Percentiles rank a stretch among this genome's conserved stretches.
Evolutionary conservation across 2,888 invertebrate species (phyloP).

Genomic region (Taphrorychus bicolor): DNA sequence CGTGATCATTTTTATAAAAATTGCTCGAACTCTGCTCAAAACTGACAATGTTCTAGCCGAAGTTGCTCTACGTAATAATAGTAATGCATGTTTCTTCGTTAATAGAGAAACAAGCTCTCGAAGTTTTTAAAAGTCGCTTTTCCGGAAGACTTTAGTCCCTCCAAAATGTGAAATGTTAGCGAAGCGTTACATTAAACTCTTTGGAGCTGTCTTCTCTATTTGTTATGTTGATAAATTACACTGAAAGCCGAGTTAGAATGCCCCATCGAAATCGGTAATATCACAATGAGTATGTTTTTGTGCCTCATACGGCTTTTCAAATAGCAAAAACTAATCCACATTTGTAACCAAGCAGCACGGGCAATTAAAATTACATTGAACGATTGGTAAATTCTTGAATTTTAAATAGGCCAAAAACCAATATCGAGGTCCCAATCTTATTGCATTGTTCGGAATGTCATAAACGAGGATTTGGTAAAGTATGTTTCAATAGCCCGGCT

Average conservation of each 20-base stretch:
- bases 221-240: constrained; percentile 25
- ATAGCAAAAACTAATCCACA: neutral
- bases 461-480: neutral
- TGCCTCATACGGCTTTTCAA: neutral
- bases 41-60: too few relatives aligned
- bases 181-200: constrained; percentile 23
- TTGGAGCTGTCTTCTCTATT: constrained; percentile 15
- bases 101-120: neutral
- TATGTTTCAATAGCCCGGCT: neutral
- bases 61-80: too few relatives aligned
- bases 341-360: neutral
- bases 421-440: too few relatives aligned
- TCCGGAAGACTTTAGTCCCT: constrained; percentile 11
- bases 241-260: constrained; percentile 18
- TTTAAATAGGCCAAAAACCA: too few relatives aligned
- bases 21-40: too few relatives aligned
- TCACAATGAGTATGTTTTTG: constrained; percentile 16
- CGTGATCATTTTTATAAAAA: too few relatives aligned
- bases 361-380: neutral
- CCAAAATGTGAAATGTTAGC: constrained; percentile 13
- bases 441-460: neutral
- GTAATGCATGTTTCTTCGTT: too few relatives aligned
- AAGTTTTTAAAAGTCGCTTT: constrained; percentile 6
- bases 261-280: constrained; percentile 15
- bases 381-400: too few relatives aligned